These are phyloP conservation scores for Mamestra configurata DNA, from an alignment of 1,140 invertebrate species.

Conservation along the genomic window DNA sequence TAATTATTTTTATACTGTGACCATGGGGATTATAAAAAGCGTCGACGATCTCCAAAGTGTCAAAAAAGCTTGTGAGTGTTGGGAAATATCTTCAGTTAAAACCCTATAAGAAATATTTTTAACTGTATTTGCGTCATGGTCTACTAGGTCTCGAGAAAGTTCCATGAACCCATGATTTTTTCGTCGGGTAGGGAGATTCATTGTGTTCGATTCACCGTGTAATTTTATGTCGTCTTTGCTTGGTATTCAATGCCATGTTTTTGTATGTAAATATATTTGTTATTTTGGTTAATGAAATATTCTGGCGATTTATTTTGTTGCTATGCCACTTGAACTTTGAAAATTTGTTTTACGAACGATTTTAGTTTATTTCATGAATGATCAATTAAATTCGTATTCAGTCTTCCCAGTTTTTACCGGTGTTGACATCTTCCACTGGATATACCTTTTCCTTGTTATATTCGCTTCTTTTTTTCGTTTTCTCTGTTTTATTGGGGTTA, in stretches of 20 bases:
- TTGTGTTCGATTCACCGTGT: slow-evolving; percentile 4
- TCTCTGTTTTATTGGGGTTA: no score
- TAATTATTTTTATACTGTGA: slow-evolving; percentile 11
- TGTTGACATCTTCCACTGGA: no score
- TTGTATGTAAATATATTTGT: not conserved
- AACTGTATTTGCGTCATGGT: slow-evolving; percentile 47
- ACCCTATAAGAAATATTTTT: slow-evolving; percentile 24
- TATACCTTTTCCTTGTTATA: no score
- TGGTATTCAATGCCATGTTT: not conserved
- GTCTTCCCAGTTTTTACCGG: no score
- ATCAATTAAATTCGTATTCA: no score
- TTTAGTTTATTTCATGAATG: no score
- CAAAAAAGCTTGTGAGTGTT: slow-evolving; percentile 1
- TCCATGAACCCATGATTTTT: slow-evolving; percentile 53
- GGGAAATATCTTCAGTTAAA: slow-evolving; percentile 23
- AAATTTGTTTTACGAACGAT: no score
- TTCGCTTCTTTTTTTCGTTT: no score
- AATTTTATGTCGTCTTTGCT: not conserved
- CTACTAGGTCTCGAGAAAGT: slow-evolving; percentile 55
- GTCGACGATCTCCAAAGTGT: not conserved
- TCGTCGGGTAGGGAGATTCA: not conserved
- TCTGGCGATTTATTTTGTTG: not conserved
- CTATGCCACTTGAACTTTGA: no score
- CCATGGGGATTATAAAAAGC: not conserved
- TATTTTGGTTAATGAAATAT: not conserved